Percentiles rank a stretch among this genome's conserved stretches.
phyloP scores from a whole-genome alignment of 1,140 invertebrate genomes.

The Daktulosphaira vitifoliae region DNA sequence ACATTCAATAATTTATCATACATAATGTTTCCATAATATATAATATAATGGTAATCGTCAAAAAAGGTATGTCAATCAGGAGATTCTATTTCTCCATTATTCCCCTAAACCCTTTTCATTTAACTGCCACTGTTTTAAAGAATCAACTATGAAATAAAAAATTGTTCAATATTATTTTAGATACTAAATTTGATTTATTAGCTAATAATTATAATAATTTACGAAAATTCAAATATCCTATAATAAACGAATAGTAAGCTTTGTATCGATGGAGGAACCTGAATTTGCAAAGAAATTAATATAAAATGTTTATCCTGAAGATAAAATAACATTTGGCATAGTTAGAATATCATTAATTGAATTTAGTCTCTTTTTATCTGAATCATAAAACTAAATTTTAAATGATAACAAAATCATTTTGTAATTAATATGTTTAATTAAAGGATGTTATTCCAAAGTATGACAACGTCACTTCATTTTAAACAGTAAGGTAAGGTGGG shows the following conservation, averaged over 20 bases:
- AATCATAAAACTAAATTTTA: conserved; percentile 56
- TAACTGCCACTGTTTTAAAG: no score
- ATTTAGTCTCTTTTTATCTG: conserved; percentile 56
- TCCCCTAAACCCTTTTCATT: no score
- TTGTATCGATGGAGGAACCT: conserved; percentile 58
- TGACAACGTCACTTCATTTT: no score
- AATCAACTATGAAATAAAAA: no score
- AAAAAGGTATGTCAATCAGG: no score
- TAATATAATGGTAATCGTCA: no score
- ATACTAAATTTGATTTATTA: not conserved
- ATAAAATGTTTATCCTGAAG: conserved; percentile 53
- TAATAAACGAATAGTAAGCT: conserved; percentile 54
- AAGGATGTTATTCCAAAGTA: no score
- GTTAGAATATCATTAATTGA: conserved; percentile 58
- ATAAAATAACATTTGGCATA: conserved; percentile 58
- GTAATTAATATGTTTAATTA: no score
- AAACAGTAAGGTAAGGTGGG: no score
- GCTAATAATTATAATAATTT: not conserved
- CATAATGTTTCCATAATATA: no score
- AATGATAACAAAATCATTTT: not conserved
- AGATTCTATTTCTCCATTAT: no score
- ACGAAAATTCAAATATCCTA: conserved; percentile 34
- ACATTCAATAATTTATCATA: no score
- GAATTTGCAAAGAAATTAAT: conserved; percentile 64
- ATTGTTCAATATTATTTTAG: not conserved